Evolutionary conservation across 2,113 vertebrate genomes (phyloP).

Genomic region (Asarcornis scutulata): DNA sequence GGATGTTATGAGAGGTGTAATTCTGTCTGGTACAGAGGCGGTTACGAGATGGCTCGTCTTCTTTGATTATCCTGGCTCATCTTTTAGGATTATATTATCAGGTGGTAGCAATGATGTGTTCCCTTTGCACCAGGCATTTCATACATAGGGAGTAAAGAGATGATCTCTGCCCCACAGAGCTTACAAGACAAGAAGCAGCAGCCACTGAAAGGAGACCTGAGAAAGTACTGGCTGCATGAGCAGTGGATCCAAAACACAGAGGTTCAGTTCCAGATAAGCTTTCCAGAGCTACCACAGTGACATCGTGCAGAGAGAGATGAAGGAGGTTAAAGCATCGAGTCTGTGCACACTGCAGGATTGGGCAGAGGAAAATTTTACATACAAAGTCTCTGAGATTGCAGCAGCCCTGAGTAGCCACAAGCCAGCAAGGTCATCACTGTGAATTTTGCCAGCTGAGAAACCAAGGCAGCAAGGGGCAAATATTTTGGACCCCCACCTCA

Average conservation of each 20-base stretch:
- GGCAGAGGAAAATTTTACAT: no score
- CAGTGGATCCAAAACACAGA: neutral
- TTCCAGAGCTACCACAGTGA: neutral
- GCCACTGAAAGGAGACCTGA: neutral
- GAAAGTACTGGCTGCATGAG: neutral
- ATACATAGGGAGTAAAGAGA: neutral
- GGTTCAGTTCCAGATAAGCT: neutral
- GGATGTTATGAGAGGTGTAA: conserved; percentile 11
- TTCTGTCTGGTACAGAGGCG: neutral
- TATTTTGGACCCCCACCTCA: neutral
- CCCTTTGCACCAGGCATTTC: neutral
- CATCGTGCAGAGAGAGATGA: no score
- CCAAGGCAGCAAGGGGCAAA: neutral
- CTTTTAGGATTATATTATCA: neutral
- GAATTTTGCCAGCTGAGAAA: neutral
- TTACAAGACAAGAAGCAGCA: neutral
- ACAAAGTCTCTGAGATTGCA: no score
- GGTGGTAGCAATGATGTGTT: neutral
- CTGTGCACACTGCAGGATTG: no score
- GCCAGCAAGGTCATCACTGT: no score
- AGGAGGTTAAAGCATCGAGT: no score
- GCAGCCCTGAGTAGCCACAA: no score
- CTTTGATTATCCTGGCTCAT: neutral
- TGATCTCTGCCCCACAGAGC: neutral
- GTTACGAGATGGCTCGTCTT: conserved; percentile 21